A percentile compares a stretch with the other conserved stretches of the same genome.
These are phyloP conservation scores for Hydrotaea cyrtoneurina DNA, from an alignment of 2,888 invertebrate species.

Conservation along the genomic window DNA sequence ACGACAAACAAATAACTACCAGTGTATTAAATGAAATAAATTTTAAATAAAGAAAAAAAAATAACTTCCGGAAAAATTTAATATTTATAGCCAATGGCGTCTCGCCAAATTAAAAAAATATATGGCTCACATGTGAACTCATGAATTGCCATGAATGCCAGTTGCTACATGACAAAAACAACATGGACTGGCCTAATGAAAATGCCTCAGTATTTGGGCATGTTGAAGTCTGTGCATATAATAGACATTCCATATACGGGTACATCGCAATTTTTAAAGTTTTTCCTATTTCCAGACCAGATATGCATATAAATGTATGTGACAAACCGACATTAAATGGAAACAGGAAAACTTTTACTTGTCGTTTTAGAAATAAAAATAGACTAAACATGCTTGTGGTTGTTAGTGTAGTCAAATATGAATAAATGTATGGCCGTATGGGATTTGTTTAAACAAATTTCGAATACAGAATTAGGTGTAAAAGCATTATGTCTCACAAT, in stretches of 20 bases:
- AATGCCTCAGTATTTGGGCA: not conserved
- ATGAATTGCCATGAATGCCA: constrained; percentile 30
- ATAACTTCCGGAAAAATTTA: constrained; percentile 41
- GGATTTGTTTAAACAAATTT: too few relatives aligned
- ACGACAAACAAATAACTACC: not conserved
- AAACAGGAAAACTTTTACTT: constrained; percentile 31
- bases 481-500: too few relatives aligned
- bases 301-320: not conserved
- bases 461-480: too few relatives aligned
- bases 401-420: too few relatives aligned
- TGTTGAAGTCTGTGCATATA: not conserved
- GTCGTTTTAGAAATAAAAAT: not conserved
- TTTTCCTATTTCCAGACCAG: constrained; percentile 10
- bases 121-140: constrained; percentile 46
- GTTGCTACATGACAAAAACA: constrained; percentile 33
- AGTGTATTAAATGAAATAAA: constrained; percentile 52
- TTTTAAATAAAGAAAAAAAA: constrained; percentile 11
- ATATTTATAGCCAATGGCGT: constrained; percentile 63
- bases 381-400: not conserved
- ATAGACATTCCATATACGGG: not conserved
- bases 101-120: constrained; percentile 54
- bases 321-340: not conserved
- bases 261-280: constrained; percentile 8
- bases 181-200: constrained; percentile 20
- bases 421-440: too few relatives aligned